Evolutionary conservation across 1,140 invertebrate species (phyloP).

Genomic region (Planococcus citri): DNA sequence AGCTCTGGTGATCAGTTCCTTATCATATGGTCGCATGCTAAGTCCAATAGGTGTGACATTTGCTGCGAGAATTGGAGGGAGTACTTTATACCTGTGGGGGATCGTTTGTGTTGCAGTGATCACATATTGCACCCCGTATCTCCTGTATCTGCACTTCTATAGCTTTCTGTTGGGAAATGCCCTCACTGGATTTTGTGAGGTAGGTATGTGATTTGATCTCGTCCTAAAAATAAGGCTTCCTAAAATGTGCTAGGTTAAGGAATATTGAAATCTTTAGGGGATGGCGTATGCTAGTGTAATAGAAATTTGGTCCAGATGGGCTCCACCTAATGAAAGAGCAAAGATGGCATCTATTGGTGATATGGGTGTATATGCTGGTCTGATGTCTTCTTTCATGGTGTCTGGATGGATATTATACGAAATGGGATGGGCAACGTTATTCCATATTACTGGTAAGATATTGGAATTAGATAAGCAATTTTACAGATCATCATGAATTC

Average conservation of each 20-base stretch:
- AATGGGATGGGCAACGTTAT: not conserved
- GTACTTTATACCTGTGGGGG: not conserved
- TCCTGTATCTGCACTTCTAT: not conserved
- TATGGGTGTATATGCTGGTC: constrained; percentile 37
- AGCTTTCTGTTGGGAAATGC: not conserved
- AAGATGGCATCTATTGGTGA: constrained; percentile 70
- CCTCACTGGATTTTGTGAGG: not conserved
- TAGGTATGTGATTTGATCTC: not conserved
- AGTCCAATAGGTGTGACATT: not conserved
- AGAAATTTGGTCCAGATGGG: constrained; percentile 41
- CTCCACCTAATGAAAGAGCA: constrained; percentile 61
- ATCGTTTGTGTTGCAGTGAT: not conserved
- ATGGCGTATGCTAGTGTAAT: not conserved
- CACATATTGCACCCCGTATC: no score
- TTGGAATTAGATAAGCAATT: no score
- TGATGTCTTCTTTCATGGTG: constrained; percentile 38
- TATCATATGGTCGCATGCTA: not conserved
- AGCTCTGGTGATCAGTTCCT: not conserved
- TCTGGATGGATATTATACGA: constrained; percentile 30
- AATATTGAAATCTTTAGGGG: not conserved
- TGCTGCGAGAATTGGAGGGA: not conserved
- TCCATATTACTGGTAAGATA: not conserved
- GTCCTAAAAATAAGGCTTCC: no score
- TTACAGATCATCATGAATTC: no score
- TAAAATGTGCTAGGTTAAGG: no score